Conservation (phyloP, 2,888 invertebrate genomes). For the Caenorhabditis sinica region DNA sequence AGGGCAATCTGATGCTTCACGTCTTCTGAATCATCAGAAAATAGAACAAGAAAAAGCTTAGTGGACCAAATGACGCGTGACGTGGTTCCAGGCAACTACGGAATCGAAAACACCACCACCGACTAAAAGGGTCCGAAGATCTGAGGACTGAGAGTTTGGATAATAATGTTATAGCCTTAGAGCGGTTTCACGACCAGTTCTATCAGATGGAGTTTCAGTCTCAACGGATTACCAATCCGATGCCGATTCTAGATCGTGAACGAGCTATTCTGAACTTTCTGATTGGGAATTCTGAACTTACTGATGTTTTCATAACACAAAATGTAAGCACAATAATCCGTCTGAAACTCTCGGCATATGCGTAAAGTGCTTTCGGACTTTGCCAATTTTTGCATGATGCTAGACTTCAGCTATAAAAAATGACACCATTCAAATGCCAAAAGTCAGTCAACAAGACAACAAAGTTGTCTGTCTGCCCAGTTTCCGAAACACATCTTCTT, state of each 20-base stretch:
- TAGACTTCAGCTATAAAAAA: not conserved
- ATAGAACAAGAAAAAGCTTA: slow-evolving; percentile 16
- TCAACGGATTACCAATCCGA: too few relatives aligned
- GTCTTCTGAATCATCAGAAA: slow-evolving; percentile 53
- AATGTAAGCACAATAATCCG: slow-evolving; percentile 3
- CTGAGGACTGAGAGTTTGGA: not conserved
- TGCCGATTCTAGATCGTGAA: too few relatives aligned
- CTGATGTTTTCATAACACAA: too few relatives aligned
- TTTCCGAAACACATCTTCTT: slow-evolving; percentile 19
- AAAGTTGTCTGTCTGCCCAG: not conserved
- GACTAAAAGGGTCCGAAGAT: not conserved
- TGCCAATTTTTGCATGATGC: not conserved
- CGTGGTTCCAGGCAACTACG: slow-evolving; percentile 5
- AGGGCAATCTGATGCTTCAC: slow-evolving; percentile 60
- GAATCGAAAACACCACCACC: slow-evolving; percentile 14
- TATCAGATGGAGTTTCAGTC: too few relatives aligned
- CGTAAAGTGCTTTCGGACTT: slow-evolving; percentile 17
- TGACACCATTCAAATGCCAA: slow-evolving; percentile 21
- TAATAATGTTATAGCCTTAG: too few relatives aligned
- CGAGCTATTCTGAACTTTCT: too few relatives aligned
- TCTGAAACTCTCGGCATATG: slow-evolving; percentile 21
- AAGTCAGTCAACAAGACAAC: slow-evolving; percentile 20
- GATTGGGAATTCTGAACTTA: too few relatives aligned
- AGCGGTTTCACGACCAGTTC: too few relatives aligned
- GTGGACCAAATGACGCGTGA: slow-evolving; percentile 47